phyloP scores from a whole-genome alignment of 53 echinoderm and acorn worm species.

The Henricia sp. region DNA sequence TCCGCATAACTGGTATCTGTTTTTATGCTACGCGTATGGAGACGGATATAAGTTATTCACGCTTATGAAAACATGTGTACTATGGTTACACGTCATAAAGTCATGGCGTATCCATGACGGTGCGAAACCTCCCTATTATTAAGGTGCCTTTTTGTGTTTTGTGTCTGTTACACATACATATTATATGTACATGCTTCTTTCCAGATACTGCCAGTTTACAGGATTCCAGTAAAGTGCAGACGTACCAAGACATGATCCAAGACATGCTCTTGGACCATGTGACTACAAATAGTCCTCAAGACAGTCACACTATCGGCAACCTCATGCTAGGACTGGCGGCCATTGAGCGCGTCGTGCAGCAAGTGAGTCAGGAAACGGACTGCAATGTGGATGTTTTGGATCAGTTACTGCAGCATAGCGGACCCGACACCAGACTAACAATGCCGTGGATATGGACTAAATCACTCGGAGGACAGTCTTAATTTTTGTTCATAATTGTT shows the following conservation, averaged over 20 bases:
- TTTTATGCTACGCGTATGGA: too few species aligned
- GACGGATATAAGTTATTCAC: too few species aligned
- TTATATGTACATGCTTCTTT: slow-evolving; percentile 20
- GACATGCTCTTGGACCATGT: slow-evolving; percentile 68
- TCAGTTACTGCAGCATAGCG: neutral
- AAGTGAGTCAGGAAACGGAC: slow-evolving; percentile 44
- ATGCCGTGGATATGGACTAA: slow-evolving; percentile 15
- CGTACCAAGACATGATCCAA: slow-evolving; percentile 78
- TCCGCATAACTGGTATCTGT: too few species aligned
- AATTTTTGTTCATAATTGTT: too few species aligned
- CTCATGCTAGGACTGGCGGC: slow-evolving; percentile 68
- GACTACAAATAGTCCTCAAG: slow-evolving; percentile 23
- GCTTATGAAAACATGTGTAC: too few species aligned
- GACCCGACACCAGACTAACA: too few species aligned
- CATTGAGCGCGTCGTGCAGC: slow-evolving; percentile 66
- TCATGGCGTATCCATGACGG: too few species aligned
- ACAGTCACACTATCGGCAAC: slow-evolving; percentile 40
- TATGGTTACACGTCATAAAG: too few species aligned
- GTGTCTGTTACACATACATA: neutral
- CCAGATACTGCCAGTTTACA: slow-evolving; percentile 27
- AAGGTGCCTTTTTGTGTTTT: too few species aligned
- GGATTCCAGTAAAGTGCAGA: slow-evolving; percentile 28
- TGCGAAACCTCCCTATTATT: too few species aligned
- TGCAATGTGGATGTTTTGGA: neutral
- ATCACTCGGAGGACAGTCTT: too few species aligned